A percentile compares a stretch with the other conserved stretches of the same genome.
These are phyloP conservation scores for Lumbricus terrestris DNA, from an alignment of 2,888 invertebrate species.

Conservation along the genomic window DNA sequence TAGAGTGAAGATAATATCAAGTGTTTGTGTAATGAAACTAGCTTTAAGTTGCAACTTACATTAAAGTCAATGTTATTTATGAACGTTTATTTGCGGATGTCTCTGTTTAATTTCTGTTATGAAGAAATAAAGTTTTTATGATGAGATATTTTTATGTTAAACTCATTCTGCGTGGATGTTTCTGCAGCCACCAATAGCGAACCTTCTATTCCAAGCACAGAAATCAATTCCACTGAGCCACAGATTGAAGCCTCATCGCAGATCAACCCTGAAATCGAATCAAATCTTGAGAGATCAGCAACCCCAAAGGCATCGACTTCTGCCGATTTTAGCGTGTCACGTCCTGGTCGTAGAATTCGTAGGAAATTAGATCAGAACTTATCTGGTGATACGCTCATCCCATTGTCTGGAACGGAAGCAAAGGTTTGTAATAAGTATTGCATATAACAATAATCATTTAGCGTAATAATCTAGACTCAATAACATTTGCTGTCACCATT, in stretches of 20 bases:
- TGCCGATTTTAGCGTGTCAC: neutral
- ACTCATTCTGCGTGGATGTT: neutral
- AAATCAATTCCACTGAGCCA: neutral
- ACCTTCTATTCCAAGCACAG: neutral
- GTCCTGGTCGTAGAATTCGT: neutral
- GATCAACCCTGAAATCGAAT: neutral
- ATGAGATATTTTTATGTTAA: neutral
- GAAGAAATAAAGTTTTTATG: neutral
- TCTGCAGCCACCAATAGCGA: neutral
- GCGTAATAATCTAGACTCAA: neutral
- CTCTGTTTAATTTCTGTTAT: neutral
- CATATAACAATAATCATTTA: neutral
- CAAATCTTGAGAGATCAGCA: neutral
- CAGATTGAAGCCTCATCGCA: neutral
- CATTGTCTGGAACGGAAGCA: neutral
- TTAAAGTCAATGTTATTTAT: neutral
- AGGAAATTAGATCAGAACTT: conserved; percentile 6
- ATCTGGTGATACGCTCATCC: neutral
- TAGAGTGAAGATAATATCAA: neutral
- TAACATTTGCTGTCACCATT: neutral
- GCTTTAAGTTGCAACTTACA: neutral
- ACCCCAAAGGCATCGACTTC: neutral
- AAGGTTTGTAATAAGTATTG: neutral
- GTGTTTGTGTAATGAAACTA: neutral
- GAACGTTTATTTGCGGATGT: too few relatives aligned